These are phyloP conservation scores for Sclerodermus sp. DNA, from an alignment of 2,888 invertebrate genomes.

Conservation along the genomic window DNA sequence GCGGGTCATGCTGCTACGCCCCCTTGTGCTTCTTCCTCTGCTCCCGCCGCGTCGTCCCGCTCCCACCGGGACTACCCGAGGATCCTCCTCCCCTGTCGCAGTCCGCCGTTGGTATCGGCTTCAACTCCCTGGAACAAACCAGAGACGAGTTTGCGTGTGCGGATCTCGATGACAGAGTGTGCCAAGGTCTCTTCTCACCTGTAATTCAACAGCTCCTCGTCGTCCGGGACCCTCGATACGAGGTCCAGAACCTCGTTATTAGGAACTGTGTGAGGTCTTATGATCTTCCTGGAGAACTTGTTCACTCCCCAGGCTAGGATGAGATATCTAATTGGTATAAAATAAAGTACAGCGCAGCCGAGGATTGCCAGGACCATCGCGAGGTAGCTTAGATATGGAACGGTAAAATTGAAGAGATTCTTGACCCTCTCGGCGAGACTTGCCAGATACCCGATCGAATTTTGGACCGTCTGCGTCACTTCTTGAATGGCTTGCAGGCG, in stretches of 20 bases:
- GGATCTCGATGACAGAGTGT: no score
- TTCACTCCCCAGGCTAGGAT: conserved; percentile 94
- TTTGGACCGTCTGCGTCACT: conserved; percentile 95
- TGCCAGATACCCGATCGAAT: conserved; percentile 91
- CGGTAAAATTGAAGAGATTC: conserved; percentile 96
- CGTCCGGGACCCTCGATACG: conserved; percentile 91
- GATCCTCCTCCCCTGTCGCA: conserved; percentile 45
- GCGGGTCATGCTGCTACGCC: conserved; percentile 62
- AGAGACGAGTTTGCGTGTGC: no score
- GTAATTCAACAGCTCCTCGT: conserved; percentile 82
- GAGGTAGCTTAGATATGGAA: conserved; percentile 93
- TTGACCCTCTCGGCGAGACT: conserved; percentile 92
- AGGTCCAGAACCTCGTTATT: conserved; percentile 97
- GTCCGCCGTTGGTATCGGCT: conserved; percentile 64
- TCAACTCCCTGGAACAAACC: conserved; percentile 74
- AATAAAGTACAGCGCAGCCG: conserved; percentile 79
- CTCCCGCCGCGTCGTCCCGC: conserved; percentile 58
- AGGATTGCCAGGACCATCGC: conserved; percentile 78
- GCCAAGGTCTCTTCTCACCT: no score
- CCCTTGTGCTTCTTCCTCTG: conserved; percentile 72
- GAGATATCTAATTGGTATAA: conserved; percentile 85
- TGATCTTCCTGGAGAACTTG: conserved; percentile 91
- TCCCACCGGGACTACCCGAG: conserved; percentile 22
- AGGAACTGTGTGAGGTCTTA: conserved; percentile 91
- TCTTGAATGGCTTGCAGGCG: conserved; percentile 94